phyloP scores from a whole-genome alignment of 2,888 invertebrate genomes.

The Blastobasis lacticolella region DNA sequence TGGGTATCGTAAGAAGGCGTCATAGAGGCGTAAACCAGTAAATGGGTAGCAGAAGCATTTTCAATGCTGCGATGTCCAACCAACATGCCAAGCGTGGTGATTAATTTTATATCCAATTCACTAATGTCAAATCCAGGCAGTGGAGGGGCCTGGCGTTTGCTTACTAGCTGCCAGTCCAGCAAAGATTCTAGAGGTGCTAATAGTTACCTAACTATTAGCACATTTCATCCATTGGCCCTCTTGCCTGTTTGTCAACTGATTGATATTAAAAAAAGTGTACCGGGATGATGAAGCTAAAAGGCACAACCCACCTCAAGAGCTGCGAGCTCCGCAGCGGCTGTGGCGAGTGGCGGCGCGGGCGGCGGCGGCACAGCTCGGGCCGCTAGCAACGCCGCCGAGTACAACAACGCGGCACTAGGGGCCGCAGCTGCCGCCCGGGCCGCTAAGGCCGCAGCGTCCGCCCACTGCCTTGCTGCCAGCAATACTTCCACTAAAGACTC shows the following conservation, averaged over 20 bases:
- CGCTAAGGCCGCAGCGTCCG: constrained; percentile 95
- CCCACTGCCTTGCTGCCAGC: constrained; percentile 87
- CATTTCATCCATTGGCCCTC: too few relatives aligned
- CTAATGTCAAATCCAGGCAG: too few relatives aligned
- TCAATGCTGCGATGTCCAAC: neutral
- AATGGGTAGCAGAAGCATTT: neutral
- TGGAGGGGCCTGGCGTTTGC: too few relatives aligned
- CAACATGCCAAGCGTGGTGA: neutral
- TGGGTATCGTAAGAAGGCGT: too few relatives aligned
- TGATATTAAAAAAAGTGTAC: neutral
- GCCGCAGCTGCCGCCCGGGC: constrained; percentile 92
- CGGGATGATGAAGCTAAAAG: constrained; percentile 50
- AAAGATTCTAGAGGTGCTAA: too few relatives aligned
- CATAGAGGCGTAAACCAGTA: too few relatives aligned
- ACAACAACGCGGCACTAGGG: constrained; percentile 95
- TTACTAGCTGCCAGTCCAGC: too few relatives aligned
- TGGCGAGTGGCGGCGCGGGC: constrained; percentile 84
- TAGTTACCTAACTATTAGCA: too few relatives aligned
- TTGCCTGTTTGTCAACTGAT: too few relatives aligned
- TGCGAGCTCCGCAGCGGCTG: constrained; percentile 92
- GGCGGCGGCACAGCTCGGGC: constrained; percentile 90
- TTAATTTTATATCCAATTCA: neutral
- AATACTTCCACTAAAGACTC: constrained; percentile 97
- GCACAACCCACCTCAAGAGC: constrained; percentile 80
- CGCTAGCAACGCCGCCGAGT: constrained; percentile 94